Evolutionary conservation across 1,140 invertebrate genomes (phyloP), one percentile per base, ranked within the genome.

Genomic region (Pachypeltis micranthus): DNA sequence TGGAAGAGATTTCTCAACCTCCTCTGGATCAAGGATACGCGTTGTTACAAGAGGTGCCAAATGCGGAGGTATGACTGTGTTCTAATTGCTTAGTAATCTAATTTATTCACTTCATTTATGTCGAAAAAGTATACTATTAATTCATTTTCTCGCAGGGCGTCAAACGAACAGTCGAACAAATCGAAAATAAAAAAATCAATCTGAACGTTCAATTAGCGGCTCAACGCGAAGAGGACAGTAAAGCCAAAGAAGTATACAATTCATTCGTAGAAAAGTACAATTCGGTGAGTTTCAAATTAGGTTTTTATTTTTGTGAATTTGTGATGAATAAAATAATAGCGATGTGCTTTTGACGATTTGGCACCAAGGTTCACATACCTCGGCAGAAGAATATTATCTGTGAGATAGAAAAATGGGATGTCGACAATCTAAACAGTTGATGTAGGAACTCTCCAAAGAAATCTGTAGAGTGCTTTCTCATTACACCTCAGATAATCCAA

Each of bases 181-280:
- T 92, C 64, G 85, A 91, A 74, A 84, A 84, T 66, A 79, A 82
- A 59, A 87, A 88, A 73, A 80, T 82, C 10, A 75, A 81, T 51
- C 74, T 91, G 29, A 77, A 83, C 61, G 77, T 82, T 57, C 74
- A 83, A 25, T 90, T 87, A 69, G 82, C 83, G 10, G 81, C 82
- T 26, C 82, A 87, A 67, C 80, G 79, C 61, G 85, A 88, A 72
- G 85, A 90, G 73, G 86, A 86, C 67, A 74, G 85, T 55, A 79
- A 84, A 67, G 79, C 86, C 14, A 83, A 83, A 27, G 77, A 81
- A 66, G 83, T 81, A 23, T 76, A 90, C 10, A 81, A 81, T 27
- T 76, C 79, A 39, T 91, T 90, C 73, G 74, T 86, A 0, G 79
- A 86, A 28, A 84, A 83, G 69, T 85, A 86, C 70, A 84, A 86